Percentiles rank a stretch among this genome's conserved stretches.
Conservation (phyloP, 2,113 vertebrate species). For the Passerina amoena region DNA sequence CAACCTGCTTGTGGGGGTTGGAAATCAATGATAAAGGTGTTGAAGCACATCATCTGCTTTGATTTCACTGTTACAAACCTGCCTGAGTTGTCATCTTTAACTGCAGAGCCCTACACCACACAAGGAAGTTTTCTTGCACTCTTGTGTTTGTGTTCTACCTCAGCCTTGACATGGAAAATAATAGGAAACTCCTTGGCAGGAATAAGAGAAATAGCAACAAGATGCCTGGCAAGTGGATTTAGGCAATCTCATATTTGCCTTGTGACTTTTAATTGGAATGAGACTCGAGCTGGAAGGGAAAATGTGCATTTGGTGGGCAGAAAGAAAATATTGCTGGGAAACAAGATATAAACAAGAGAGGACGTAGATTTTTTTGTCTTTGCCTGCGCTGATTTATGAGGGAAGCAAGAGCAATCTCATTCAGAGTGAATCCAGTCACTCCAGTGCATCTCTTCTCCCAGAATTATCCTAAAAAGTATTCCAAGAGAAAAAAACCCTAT, state of each 20-base stretch:
- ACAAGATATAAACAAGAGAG: background rate
- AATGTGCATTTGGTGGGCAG: background rate
- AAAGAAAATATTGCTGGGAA: background rate
- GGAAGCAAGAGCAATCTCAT: background rate
- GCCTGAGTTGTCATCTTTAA: background rate
- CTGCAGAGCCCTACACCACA: background rate
- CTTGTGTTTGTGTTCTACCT: background rate
- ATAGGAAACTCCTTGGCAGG: background rate
- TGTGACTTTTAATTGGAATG: background rate
- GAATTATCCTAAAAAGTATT: background rate
- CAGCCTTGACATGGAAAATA: background rate
- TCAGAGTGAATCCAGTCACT: background rate
- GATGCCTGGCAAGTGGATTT: background rate
- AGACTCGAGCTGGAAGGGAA: background rate
- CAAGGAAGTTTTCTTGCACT: background rate
- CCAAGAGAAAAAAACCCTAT: background rate
- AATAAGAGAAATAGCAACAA: background rate
- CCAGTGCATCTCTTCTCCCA: background rate
- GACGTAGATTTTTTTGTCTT: background rate
- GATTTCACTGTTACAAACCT: background rate
- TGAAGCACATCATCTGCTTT: background rate
- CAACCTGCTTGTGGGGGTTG: background rate
- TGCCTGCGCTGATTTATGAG: background rate
- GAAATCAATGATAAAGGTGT: background rate
- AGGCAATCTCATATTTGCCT: background rate